Evolutionary conservation across 2,888 invertebrate species (phyloP).

Genomic region (Meliscaeva auricollis): DNA sequence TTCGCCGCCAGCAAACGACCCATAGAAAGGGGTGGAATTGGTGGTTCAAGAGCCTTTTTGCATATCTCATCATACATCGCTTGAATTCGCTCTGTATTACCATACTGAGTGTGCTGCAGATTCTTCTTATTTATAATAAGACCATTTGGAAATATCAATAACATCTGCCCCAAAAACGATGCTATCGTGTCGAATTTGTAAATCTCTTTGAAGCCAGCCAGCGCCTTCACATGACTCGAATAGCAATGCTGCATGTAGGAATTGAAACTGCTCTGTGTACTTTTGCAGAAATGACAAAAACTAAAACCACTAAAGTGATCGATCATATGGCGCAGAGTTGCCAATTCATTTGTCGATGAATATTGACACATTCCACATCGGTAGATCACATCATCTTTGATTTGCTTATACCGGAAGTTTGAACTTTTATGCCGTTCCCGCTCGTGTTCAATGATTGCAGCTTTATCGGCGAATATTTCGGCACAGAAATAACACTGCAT

Average conservation of each 20-base stretch:
- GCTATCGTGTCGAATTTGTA: constrained; percentile 77
- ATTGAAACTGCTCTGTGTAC: constrained; percentile 77
- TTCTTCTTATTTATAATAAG: constrained; percentile 80
- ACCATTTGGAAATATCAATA: constrained; percentile 81
- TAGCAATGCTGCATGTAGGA: constrained; percentile 81
- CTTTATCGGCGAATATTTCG: constrained; percentile 79
- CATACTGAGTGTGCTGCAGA: constrained; percentile 77
- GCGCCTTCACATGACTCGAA: constrained; percentile 76
- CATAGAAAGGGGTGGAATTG: constrained; percentile 79
- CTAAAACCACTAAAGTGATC: constrained; percentile 80
- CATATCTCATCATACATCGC: constrained; percentile 79
- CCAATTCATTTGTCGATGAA: constrained; percentile 80
- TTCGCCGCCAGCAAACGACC: constrained; percentile 78
- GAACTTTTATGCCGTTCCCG: constrained; percentile 73
- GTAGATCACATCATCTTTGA: constrained; percentile 82
- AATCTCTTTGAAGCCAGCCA: constrained; percentile 76
- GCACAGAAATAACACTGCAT: constrained; percentile 80
- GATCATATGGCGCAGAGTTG: constrained; percentile 83
- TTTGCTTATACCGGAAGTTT: constrained; percentile 78
- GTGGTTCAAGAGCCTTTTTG: constrained; percentile 78
- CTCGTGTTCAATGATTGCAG: constrained; percentile 79
- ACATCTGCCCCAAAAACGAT: constrained; percentile 78
- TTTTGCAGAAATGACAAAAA: constrained; percentile 78
- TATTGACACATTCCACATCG: constrained; percentile 84
- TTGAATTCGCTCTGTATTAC: constrained; percentile 75